Evolutionary conservation across 1,140 invertebrate species (phyloP).

Genomic region (Atta cephalotes): DNA sequence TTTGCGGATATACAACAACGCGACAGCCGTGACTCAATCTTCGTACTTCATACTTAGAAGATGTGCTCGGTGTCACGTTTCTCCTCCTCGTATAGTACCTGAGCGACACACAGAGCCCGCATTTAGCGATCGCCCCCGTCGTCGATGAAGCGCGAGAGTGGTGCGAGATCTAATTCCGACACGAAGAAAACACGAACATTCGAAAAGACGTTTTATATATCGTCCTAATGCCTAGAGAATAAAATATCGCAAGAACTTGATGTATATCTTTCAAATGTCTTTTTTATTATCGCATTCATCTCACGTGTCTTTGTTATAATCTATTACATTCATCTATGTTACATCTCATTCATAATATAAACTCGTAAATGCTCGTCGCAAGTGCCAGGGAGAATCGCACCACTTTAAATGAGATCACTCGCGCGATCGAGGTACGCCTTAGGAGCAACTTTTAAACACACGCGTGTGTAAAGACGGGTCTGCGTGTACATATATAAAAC

Average conservation of each 20-base stretch:
- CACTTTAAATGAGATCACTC: constrained; percentile 8
- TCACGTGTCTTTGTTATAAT: background rate
- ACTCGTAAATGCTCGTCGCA: background rate
- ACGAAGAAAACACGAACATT: background rate
- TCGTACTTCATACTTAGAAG: constrained; percentile 34
- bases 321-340: background rate
- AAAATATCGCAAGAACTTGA: background rate
- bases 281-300: background rate
- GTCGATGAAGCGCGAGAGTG: constrained; percentile 15
- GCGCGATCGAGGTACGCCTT: constrained; percentile 25
- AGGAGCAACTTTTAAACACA: constrained; percentile 27
- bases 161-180: background rate
- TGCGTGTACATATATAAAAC: constrained; percentile 33
- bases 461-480: background rate
- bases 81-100: constrained; percentile 58
- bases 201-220: background rate
- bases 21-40: constrained; percentile 53
- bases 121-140: constrained; percentile 19
- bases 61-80: constrained; percentile 45
- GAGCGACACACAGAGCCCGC: constrained; percentile 50
- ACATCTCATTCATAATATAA: background rate
- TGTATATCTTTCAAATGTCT: background rate
- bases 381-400: background rate
- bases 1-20: constrained; percentile 26
- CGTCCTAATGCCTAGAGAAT: background rate